A percentile compares a stretch with the other conserved stretches of the same genome.
These are phyloP conservation scores for Pangasianodon hypophthalmus DNA, from an alignment of 2,113 vertebrate species.

Conservation along the genomic window DNA sequence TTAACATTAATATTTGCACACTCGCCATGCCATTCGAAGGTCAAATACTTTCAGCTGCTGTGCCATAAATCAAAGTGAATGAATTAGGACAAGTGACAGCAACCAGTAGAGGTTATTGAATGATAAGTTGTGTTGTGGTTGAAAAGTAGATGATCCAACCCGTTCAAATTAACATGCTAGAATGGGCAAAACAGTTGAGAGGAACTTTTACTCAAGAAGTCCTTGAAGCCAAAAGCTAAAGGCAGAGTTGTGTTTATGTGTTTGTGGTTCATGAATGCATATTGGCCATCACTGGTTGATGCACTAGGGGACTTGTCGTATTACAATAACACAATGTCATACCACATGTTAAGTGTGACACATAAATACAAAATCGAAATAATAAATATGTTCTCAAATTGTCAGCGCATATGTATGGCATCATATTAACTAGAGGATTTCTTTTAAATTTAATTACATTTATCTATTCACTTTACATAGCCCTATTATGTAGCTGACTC, in stretches of 20 bases:
- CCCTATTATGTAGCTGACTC: neutral
- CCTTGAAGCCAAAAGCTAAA: no score
- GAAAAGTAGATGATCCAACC: neutral
- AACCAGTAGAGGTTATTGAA: neutral
- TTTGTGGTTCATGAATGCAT: neutral
- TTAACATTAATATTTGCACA: no score
- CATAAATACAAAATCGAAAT: no score
- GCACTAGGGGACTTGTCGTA: neutral
- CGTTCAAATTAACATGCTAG: neutral
- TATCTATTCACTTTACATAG: neutral
- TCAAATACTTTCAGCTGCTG: no score
- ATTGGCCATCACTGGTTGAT: neutral
- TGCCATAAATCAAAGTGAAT: no score
- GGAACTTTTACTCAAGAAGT: no score
- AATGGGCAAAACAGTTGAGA: no score
- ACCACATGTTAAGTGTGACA: no score
- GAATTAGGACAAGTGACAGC: no score
- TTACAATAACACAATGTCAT: no score
- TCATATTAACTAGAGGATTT: neutral
- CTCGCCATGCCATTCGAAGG: no score
- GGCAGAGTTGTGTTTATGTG: neutral
- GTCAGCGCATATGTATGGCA: neutral
- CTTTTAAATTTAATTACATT: neutral
- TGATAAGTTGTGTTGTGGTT: no score
- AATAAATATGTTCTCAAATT: neutral